Conservation (phyloP, 23 tunicate species). For the Halocynthia roretzi region DNA sequence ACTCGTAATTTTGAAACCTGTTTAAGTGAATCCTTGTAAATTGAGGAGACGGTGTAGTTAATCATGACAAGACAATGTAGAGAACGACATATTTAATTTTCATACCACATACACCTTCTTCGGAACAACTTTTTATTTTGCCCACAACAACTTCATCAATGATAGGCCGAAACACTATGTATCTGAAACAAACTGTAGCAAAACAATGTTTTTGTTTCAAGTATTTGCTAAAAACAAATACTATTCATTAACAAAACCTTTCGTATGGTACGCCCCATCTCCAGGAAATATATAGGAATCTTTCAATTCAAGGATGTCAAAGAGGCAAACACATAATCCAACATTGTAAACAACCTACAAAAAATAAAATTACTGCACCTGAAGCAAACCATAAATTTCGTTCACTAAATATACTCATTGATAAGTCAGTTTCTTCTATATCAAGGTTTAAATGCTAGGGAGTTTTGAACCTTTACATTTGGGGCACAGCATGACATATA, state of each 20-base stretch:
- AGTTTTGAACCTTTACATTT: too few relatives aligned
- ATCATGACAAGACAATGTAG: too few relatives aligned
- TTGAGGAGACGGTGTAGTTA: too few relatives aligned
- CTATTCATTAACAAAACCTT: conserved; percentile 1
- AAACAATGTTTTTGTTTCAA: background rate
- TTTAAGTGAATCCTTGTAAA: too few relatives aligned
- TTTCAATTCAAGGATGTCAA: conserved; percentile 73
- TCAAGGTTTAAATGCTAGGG: too few relatives aligned
- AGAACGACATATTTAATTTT: background rate
- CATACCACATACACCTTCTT: conserved; percentile 55
- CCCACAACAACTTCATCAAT: conserved; percentile 90
- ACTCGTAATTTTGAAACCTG: too few relatives aligned
- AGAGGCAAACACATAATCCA: conserved; percentile 87
- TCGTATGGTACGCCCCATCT: conserved; percentile 84
- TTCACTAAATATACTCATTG: background rate
- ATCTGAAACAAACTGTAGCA: conserved; percentile 57
- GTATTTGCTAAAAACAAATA: too few relatives aligned
- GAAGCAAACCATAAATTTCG: background rate
- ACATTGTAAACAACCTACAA: conserved; percentile 56
- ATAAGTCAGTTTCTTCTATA: background rate
- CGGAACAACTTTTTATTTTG: conserved; percentile 79
- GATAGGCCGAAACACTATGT: conserved; percentile 88
- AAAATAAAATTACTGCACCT: background rate
- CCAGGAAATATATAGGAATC: conserved; percentile 93
- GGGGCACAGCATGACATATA: too few relatives aligned